Evolutionary conservation across 2,797 vertebrate species (phyloP), one percentile per base, ranked within the genome.

Genomic region (Protonibea diacanthus): DNA sequence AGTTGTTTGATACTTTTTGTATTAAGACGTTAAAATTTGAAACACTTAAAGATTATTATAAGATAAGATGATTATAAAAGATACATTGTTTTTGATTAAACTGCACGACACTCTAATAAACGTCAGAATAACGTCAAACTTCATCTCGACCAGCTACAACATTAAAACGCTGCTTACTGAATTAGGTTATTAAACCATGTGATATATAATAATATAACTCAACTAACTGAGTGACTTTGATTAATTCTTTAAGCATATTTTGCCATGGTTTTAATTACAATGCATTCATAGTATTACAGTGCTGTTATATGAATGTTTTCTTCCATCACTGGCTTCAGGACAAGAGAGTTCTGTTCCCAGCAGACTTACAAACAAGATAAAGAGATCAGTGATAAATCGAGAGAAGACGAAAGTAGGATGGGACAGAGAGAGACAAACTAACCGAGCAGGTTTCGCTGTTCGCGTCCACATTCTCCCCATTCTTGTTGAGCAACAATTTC

Each of bases 401-500:
- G 48, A 45, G 15, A 27, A 76, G 58, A 5, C 6, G 15, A 63
- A 67, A 59, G 67, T 55, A 29, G n/a, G 44, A 59, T 13, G 18
- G 6, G 48, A 49, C 42, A 29, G 27, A 45, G 57, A 81, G 38
- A 58, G 56, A 62, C 10, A 85, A 87, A 87, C 85, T 65, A 17
- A 58, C 52, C 68, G 6, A 74, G 71, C 92, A 79, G 83, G 92
- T 93, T 92, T 63, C 59, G 8, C 57, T n/a, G 0, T 78, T n/a
- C 18, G 27, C 48, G 27, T 77, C 73, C 33, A 25, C 88, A 86
- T 88, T 87, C 86, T 67, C 61, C 18, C 48, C 75, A 82, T 93
- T 91, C 91, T 78, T 78, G 88, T 74, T 58, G 25, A 79, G 76
- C 89, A 75, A 87, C 84, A 78, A 59, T 78, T 81, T 76, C 80